These are phyloP conservation scores for Typhlichthys subterraneus DNA, from an alignment of 2,797 vertebrate genomes.

Conservation along the genomic window DNA sequence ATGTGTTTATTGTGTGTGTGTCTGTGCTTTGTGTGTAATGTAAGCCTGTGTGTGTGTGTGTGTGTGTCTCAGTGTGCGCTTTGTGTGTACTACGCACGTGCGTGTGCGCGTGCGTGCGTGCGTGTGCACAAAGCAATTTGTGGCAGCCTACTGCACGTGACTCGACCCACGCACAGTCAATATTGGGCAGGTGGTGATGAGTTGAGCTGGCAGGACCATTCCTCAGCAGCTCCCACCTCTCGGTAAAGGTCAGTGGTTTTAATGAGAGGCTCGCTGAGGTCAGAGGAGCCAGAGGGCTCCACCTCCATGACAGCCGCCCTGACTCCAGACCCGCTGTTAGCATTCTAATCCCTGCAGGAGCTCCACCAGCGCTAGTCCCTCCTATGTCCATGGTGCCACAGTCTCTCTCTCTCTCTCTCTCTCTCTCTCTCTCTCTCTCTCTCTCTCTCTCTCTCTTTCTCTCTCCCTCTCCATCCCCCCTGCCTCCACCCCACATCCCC, in stretches of 20 bases:
- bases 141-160: neutral
- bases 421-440: conserved; percentile 4
- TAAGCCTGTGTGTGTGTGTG: neutral
- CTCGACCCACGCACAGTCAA: conserved; percentile 1
- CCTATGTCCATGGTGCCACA: conserved; percentile 42
- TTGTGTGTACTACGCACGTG: neutral
- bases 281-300: conserved; percentile 53
- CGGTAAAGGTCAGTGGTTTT: conserved; percentile 69
- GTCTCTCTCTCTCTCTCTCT: conserved; percentile 62
- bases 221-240: conserved; percentile 23
- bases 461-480: conserved; percentile 28
- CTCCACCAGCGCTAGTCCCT: conserved; percentile 33
- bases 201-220: conserved; percentile 28
- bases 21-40: too few relatives aligned
- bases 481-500: conserved; percentile 47
- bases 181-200: conserved; percentile 20
- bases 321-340: conserved; percentile 58
- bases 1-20: too few relatives aligned
- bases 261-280: conserved; percentile 64
- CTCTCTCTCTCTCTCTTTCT: conserved; percentile 1
- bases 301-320: conserved; percentile 49
- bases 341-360: conserved; percentile 62
- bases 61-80: neutral
- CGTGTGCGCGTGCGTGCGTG: too few relatives aligned
- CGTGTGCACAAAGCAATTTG: neutral